Evolutionary conservation across 2,888 invertebrate genomes (phyloP), one percentile per base, ranked within the genome.

Genomic region (Pollenia griseotomentosa): DNA sequence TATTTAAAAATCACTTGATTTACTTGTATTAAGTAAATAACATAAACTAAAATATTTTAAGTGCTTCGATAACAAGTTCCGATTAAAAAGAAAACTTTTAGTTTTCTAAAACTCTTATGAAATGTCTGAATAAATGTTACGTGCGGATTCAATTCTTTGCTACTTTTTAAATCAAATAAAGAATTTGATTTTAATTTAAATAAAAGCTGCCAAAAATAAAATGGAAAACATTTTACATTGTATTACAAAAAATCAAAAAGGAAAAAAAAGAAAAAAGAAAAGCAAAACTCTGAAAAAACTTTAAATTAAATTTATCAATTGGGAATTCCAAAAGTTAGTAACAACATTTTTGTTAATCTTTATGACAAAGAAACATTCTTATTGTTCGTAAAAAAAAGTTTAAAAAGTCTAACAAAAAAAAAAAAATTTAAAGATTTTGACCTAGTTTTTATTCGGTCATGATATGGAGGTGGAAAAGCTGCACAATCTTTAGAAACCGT

Each of bases 231-330:
- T 85, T 48, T 61, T 44, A 6, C 33, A 61, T 79, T 73, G 42
- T 79, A 61, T 66, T 44, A 57, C 48, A 80, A 53, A 14, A 12
- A 44, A 0, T 2, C 19, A 19, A 19, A 19, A 19, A 19, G 2
- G 1, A 19, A 19, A 19, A 19, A 1, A 19, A 19, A 19, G 6
- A 1, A 19, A 19, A 19, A 10, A 65, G 10, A 19, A 48, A 83
- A 59, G 42, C 42, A 23, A 53, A 23, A 23, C 23, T 23, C 23
- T 23, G 23, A 23, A 23, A 70, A 83, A 83, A 83, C 83, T 83
- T 77, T 75, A 83, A 77, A 83, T 83, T 83, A 77, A 83, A 83
- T 83, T 77, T 83, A 83, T 83, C 83, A 83, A 83, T 71, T 73
- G 77, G 59, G 77, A 71, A 81, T 66, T 77, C 16, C 19, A 71